phyloP scores from a whole-genome alignment of 2,113 vertebrate genomes.

The Gorsachius goisagi region DNA sequence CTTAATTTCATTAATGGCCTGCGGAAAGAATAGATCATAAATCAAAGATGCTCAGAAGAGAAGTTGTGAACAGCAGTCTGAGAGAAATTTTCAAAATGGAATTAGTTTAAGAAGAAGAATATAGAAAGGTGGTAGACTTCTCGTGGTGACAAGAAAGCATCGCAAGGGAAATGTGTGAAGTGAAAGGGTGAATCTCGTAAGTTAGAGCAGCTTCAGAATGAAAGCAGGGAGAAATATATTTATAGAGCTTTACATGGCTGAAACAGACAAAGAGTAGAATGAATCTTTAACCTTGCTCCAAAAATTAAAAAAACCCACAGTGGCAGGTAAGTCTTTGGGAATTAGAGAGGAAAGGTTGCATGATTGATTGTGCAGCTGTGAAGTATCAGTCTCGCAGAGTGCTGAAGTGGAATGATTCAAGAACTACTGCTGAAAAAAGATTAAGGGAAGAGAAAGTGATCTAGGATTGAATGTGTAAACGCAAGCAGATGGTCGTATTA shows the following conservation, averaged over 20 bases:
- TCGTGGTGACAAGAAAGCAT: not conserved
- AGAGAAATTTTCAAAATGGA: not conserved
- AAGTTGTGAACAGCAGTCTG: not conserved
- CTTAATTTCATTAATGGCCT: not conserved
- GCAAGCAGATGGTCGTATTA: not conserved
- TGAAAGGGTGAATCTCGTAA: not conserved
- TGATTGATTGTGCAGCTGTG: not conserved
- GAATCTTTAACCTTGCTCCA: not conserved
- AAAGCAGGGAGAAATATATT: not conserved
- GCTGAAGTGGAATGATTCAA: not conserved
- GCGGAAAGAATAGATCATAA: not conserved
- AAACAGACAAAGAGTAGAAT: not conserved
- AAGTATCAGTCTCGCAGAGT: not conserved
- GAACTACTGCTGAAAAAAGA: not conserved
- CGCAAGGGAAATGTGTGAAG: not conserved
- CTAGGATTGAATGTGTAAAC: not conserved
- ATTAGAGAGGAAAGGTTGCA: not conserved
- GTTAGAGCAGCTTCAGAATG: not conserved
- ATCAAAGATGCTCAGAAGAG: not conserved
- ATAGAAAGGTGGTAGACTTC: not conserved
- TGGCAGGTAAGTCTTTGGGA: not conserved
- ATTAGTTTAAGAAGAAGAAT: not conserved
- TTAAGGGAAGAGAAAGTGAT: not conserved
- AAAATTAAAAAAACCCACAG: not conserved
- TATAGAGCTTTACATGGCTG: not conserved